Conservation (phyloP, 1,140 invertebrate genomes). For the Onthophagus taurus region DNA sequence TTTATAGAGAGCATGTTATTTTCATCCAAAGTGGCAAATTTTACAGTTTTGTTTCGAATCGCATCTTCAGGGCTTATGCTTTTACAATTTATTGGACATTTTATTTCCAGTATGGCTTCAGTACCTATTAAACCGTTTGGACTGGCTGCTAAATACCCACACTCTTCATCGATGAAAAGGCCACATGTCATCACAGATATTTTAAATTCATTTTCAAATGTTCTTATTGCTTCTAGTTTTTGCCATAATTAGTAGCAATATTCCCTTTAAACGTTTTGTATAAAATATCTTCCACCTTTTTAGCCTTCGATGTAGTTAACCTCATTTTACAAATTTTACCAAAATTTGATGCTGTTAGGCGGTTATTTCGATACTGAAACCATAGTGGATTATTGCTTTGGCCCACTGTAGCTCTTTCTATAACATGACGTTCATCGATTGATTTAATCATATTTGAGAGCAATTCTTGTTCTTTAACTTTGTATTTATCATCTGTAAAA, state of each 20-base stretch:
- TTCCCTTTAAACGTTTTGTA: constrained; percentile 1
- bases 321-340: background rate
- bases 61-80: too few relatives aligned
- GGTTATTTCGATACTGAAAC: too few relatives aligned
- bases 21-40: too few relatives aligned
- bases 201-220: background rate
- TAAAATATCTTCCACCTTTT: constrained; percentile 1
- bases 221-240: background rate
- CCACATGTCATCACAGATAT: background rate
- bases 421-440: too few relatives aligned
- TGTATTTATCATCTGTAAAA: too few relatives aligned
- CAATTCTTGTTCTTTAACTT: too few relatives aligned
- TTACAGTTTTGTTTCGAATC: too few relatives aligned
- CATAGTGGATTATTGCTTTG: too few relatives aligned
- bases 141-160: background rate
- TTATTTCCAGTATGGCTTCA: constrained; percentile 4
- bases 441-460: too few relatives aligned
- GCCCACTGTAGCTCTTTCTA: too few relatives aligned
- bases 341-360: constrained; percentile 11
- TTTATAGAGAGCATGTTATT: too few relatives aligned
- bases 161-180: background rate
- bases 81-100: constrained; percentile 1
- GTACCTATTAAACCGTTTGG: background rate
- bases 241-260: constrained; percentile 4
- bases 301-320: background rate